A percentile compares a stretch with the other conserved stretches of the same genome.
Evolutionary conservation across 2,888 invertebrate species (phyloP).

Genomic region (Catocala nupta): DNA sequence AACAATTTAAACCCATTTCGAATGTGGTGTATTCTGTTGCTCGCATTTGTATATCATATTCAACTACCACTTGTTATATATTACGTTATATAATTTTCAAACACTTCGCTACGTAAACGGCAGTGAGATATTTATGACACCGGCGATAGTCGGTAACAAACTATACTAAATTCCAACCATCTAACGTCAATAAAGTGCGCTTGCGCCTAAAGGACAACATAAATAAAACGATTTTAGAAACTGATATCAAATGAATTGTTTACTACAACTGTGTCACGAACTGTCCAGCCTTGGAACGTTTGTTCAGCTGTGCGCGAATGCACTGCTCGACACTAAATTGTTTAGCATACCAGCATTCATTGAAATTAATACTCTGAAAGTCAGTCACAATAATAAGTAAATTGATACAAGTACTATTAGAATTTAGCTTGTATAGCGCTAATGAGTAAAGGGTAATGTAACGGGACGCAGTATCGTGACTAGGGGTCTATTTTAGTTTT

Average conservation of each 20-base stretch:
- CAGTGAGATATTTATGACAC: conserved; percentile 13
- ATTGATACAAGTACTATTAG: conserved; percentile 11
- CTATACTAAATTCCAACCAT: conserved; percentile 37
- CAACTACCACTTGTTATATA: no score
- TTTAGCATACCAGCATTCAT: conserved; percentile 45
- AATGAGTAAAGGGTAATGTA: not conserved
- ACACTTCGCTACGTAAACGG: not conserved
- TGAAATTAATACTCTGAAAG: conserved; percentile 47
- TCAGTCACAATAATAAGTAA: conserved; percentile 7
- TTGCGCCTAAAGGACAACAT: conserved; percentile 44
- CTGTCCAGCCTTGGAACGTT: conserved; percentile 68
- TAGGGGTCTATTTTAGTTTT: no score
- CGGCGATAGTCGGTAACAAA: conserved; percentile 9
- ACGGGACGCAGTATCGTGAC: no score
- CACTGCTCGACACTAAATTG: conserved; percentile 48
- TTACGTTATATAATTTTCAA: not conserved
- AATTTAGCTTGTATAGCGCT: not conserved
- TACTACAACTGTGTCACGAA: conserved; percentile 57
- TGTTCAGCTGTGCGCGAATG: conserved; percentile 67
- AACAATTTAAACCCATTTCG: no score
- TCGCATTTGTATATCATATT: no score
- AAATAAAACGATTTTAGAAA: conserved; percentile 51
- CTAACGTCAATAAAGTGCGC: conserved; percentile 38
- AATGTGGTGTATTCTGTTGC: no score
- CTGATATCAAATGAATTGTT: conserved; percentile 54